Evolutionary conservation across 2,113 vertebrate species (phyloP).

Genomic region (Cephalopholis sonnerati): DNA sequence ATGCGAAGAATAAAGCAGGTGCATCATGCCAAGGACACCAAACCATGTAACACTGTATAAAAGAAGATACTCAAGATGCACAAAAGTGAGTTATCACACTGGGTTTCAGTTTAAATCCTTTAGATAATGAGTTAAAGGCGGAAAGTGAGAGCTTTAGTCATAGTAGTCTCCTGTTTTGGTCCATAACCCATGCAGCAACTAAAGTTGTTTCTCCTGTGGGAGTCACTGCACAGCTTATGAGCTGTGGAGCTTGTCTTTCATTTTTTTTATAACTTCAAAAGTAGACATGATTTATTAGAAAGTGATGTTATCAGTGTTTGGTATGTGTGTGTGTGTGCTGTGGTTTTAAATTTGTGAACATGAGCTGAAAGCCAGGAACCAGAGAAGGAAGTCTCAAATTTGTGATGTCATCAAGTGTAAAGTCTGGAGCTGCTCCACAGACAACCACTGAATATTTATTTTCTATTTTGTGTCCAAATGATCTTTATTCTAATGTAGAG

Average conservation of each 20-base stretch:
- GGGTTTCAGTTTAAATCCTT: neutral
- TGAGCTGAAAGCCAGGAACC: too few relatives aligned
- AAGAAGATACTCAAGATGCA: neutral
- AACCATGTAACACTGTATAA: neutral
- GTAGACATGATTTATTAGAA: neutral
- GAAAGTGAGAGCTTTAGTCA: too few relatives aligned
- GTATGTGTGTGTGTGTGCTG: conserved; percentile 6
- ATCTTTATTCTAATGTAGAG: too few relatives aligned
- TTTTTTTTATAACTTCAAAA: neutral
- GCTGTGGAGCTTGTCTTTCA: neutral
- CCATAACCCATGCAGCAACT: neutral
- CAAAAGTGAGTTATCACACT: neutral
- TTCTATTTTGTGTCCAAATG: too few relatives aligned
- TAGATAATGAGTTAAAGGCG: neutral
- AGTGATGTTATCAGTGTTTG: neutral
- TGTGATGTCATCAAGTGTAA: too few relatives aligned
- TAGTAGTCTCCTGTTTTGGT: neutral
- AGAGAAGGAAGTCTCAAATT: too few relatives aligned
- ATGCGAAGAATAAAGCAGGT: conserved; percentile 39
- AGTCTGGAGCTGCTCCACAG: too few relatives aligned
- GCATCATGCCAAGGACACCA: neutral
- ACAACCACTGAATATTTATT: too few relatives aligned
- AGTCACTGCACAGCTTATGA: neutral
- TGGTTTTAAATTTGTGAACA: neutral
- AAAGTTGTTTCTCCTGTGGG: neutral